Base-by-base conservation (phyloP, 1,140 invertebrate species). In the Apis mellifera region DNA sequence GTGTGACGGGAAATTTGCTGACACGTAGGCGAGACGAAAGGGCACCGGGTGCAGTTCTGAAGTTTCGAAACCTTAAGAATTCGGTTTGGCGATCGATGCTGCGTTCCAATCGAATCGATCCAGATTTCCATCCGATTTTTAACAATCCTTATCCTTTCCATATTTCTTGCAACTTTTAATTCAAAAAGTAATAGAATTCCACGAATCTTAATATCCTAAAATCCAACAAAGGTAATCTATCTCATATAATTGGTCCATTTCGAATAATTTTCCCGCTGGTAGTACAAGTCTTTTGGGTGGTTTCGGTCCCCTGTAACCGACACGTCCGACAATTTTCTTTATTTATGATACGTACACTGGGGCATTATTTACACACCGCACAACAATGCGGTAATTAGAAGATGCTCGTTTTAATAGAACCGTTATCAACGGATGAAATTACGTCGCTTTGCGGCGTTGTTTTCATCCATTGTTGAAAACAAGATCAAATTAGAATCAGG, bases 361-460 rank as follows among this genome's bases (percentile, higher is more conserved):
- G 64, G 32, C 57, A 80, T 78, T 84, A 88, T 76, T 88, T 82
- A 78, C 73, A 66, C 70, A 62, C 65, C 74, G 70, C 62, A 83
- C 83, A 87, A 83, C 83, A 87, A 83, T 85, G 76, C 62, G 64
- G 83, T 88, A 88, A 88, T 88, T 88, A 85, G 62, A 83, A 85
- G 83, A 76, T 74, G 62, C 72, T 77, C 68, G 72, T 76, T 73
- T 78, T 78, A 84, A 78, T 83, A 54, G 87, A 74, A 83, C 78
- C 86, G 83, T 79, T 87, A 85, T 88, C 81, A 64, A 55, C 66
- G 72, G 83, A 83, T 85, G 74, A 68, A 87, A 85, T 87, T 85
- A 87, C 71, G 59, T 66, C 60, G 82, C 70, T 84, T 82, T 74
- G 55, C 75, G 76, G 57, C 42, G 68, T 60, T 70, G 74, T 82